Percentiles rank a stretch among this genome's conserved stretches.
These are phyloP conservation scores for Euzophera pinguis DNA, from an alignment of 2,888 invertebrate genomes.

Conservation along the genomic window DNA sequence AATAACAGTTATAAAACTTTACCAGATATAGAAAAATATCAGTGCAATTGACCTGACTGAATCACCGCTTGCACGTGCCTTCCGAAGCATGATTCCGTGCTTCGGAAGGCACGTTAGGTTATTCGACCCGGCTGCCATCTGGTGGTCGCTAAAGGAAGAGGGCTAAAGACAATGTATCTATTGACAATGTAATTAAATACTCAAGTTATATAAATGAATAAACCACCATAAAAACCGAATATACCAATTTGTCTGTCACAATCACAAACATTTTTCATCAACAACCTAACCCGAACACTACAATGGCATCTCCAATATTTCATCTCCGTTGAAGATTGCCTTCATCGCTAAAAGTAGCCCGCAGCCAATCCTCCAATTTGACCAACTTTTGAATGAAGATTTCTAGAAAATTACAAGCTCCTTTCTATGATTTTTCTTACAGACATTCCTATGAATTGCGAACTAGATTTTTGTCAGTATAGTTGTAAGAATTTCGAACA, in stretches of 20 bases:
- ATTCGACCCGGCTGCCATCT: too few relatives aligned
- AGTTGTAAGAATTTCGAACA: not conserved
- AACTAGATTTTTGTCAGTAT: not conserved
- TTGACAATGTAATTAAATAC: too few relatives aligned
- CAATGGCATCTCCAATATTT: slow-evolving; percentile 5
- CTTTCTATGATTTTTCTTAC: slow-evolving; percentile 1
- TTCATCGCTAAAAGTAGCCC: slow-evolving; percentile 13
- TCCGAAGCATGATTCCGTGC: too few relatives aligned
- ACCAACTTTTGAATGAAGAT: slow-evolving; percentile 9
- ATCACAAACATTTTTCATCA: slow-evolving; percentile 1
- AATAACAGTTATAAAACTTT: too few relatives aligned
- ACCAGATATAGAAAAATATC: too few relatives aligned
- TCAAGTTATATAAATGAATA: too few relatives aligned
- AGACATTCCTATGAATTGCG: not conserved
- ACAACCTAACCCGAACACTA: not conserved
- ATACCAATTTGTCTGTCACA: not conserved
- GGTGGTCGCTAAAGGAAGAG: too few relatives aligned
- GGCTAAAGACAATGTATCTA: too few relatives aligned
- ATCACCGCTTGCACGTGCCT: too few relatives aligned
- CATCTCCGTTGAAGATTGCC: slow-evolving; percentile 1
- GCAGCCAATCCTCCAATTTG: slow-evolving; percentile 19
- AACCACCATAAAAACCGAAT: not conserved
- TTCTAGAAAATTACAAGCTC: slow-evolving; percentile 6
- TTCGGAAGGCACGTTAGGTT: too few relatives aligned
- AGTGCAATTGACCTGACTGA: too few relatives aligned